phyloP scores from a whole-genome alignment of 1,140 invertebrate genomes.

The Sesamia nonagrioides region DNA sequence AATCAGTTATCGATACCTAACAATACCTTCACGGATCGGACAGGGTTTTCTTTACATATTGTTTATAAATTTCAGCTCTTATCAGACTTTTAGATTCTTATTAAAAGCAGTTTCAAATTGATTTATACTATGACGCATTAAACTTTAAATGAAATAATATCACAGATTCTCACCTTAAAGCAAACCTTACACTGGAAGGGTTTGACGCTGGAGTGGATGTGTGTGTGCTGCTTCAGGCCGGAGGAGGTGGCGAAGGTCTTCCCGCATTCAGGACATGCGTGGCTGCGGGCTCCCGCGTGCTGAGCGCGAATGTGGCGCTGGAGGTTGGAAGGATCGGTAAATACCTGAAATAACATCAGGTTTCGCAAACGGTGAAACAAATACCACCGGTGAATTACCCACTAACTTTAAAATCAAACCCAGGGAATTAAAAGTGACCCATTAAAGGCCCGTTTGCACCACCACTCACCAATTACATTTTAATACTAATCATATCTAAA shows the following conservation, averaged over 20 bases:
- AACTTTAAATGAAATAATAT: not conserved
- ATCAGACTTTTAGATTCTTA: too few relatives aligned
- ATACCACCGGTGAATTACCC: constrained; percentile 21
- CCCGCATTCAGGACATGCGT: constrained; percentile 98
- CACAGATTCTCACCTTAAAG: constrained; percentile 89
- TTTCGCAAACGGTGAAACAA: constrained; percentile 67
- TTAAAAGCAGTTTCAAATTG: not conserved
- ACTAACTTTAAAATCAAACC: constrained; percentile 20
- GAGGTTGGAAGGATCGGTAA: constrained; percentile 98
- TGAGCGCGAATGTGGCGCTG: constrained; percentile 98
- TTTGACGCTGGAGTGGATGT: constrained; percentile 99
- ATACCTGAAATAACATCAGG: constrained; percentile 91
- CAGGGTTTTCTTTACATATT: too few relatives aligned
- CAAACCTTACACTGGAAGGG: constrained; percentile 98
- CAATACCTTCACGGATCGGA: too few relatives aligned
- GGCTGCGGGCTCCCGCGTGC: constrained; percentile 96
- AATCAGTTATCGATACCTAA: too few relatives aligned
- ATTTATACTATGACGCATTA: not conserved
- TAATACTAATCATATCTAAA: too few relatives aligned
- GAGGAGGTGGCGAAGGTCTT: constrained; percentile 99
- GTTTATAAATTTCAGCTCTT: too few relatives aligned
- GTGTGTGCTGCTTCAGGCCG: constrained; percentile 99
- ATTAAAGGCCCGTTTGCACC: not conserved
- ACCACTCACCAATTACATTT: not conserved
- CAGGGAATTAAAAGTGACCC: constrained; percentile 28